Evolutionary conservation across 2,888 invertebrate species (phyloP).

Genomic region (Timandra comae): DNA sequence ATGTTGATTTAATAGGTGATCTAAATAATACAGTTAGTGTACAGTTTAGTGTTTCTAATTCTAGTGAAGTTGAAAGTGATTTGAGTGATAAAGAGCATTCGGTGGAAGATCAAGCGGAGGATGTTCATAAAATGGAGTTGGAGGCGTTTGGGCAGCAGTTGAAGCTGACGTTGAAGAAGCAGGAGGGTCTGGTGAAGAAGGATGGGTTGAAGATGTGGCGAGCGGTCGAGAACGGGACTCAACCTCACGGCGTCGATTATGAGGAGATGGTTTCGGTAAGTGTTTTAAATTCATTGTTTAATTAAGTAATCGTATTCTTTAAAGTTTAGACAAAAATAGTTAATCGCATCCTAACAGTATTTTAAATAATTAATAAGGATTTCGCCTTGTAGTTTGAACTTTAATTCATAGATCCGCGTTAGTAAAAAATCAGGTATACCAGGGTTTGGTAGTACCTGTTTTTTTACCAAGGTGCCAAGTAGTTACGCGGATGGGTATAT

Average conservation of each 20-base stretch:
- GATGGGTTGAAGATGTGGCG: slow-evolving; percentile 89
- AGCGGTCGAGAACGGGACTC: slow-evolving; percentile 85
- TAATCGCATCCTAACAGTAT: too few species aligned
- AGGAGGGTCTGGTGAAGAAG: slow-evolving; percentile 85
- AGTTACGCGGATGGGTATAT: too few species aligned
- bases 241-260: slow-evolving; percentile 87
- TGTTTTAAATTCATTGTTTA: too few species aligned
- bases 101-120: slow-evolving; percentile 57
- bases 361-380: too few species aligned
- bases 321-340: too few species aligned
- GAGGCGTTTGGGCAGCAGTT: slow-evolving; percentile 88
- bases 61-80: slow-evolving; percentile 49
- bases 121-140: slow-evolving; percentile 81
- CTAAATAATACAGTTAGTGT: slow-evolving; percentile 63
- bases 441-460: too few species aligned
- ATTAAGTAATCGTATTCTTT: too few species aligned
- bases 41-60: slow-evolving; percentile 55
- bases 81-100: slow-evolving; percentile 47
- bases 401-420: too few species aligned
- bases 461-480: too few species aligned
- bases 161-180: slow-evolving; percentile 84
- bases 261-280: slow-evolving; percentile 86
- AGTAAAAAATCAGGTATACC: too few species aligned
- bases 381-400: too few species aligned
- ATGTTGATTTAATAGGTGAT: slow-evolving; percentile 61